Percentiles rank a stretch among this genome's conserved stretches.
Evolutionary conservation across 2,888 invertebrate genomes (phyloP).

Genomic region (Apamea monoglypha): DNA sequence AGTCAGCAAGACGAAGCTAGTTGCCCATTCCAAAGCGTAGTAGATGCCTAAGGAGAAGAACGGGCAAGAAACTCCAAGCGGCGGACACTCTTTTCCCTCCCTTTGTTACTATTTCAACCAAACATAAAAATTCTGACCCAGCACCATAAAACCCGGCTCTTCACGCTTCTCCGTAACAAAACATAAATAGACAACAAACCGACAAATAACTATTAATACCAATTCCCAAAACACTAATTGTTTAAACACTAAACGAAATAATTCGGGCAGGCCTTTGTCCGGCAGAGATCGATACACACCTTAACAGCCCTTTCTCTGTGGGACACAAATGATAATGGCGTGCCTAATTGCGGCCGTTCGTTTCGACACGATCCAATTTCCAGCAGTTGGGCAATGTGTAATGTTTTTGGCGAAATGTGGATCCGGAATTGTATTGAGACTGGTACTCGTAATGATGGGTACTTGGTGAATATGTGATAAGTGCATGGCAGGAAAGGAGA

Average conservation of each 20-base stretch:
- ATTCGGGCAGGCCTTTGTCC: constrained; percentile 42
- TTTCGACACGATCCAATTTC: constrained; percentile 73
- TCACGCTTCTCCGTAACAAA: neutral
- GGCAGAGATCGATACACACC: constrained; percentile 56
- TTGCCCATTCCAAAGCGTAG: too few species aligned
- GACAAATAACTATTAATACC: constrained; percentile 41
- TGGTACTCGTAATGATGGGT: constrained; percentile 27
- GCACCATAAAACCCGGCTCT: neutral
- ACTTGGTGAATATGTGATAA: neutral
- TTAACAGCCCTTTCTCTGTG: constrained; percentile 72
- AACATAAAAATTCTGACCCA: neutral
- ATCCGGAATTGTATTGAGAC: constrained; percentile 35
- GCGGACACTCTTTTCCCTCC: too few species aligned
- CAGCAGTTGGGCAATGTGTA: constrained; percentile 56
- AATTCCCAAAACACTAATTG: constrained; percentile 48
- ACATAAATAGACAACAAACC: constrained; percentile 6
- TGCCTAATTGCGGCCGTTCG: constrained; percentile 74
- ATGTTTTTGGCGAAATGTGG: constrained; percentile 46
- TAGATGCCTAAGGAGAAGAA: too few species aligned
- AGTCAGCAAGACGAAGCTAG: too few species aligned
- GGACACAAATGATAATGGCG: constrained; percentile 73
- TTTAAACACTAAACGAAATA: constrained; percentile 46
- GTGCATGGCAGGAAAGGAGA: neutral
- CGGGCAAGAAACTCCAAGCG: too few species aligned
- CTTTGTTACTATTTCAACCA: neutral